Conservation (phyloP, 1,140 invertebrate genomes). For the Nasonia vitripennis region DNA sequence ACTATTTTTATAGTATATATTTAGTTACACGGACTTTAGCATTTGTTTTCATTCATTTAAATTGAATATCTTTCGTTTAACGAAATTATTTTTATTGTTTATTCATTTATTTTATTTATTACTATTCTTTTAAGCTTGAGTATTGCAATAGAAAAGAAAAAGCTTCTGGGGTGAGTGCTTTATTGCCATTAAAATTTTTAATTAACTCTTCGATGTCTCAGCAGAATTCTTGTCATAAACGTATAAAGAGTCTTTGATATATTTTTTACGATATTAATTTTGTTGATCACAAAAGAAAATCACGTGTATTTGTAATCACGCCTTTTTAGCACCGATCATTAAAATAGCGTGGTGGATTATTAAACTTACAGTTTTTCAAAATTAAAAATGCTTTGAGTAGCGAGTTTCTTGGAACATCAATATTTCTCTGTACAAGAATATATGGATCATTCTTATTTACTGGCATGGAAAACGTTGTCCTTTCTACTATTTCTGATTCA, state of each 20-base stretch:
- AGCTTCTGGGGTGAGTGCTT: neutral
- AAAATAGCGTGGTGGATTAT: neutral
- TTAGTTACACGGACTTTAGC: neutral
- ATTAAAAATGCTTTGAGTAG: neutral
- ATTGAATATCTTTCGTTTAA: conserved; percentile 7
- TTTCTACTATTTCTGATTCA: neutral
- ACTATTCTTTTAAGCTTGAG: too few species aligned
- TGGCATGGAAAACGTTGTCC: conserved; percentile 5
- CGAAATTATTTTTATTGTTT: neutral
- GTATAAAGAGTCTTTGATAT: neutral
- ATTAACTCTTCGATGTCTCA: conserved; percentile 12
- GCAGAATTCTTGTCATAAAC: neutral
- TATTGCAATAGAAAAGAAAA: neutral
- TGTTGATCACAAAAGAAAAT: too few species aligned
- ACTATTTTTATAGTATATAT: neutral
- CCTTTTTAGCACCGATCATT: neutral
- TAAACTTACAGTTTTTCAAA: too few species aligned
- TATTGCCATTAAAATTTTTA: conserved; percentile 25
- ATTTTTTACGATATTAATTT: neutral
- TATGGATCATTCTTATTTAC: neutral
- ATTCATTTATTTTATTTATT: neutral
- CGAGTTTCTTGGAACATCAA: neutral
- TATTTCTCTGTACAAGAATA: conserved; percentile 24
- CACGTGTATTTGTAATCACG: too few species aligned
- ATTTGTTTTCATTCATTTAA: neutral